Conservation (phyloP, 2,888 invertebrate genomes). For the Drosophila kanekoi region DNA sequence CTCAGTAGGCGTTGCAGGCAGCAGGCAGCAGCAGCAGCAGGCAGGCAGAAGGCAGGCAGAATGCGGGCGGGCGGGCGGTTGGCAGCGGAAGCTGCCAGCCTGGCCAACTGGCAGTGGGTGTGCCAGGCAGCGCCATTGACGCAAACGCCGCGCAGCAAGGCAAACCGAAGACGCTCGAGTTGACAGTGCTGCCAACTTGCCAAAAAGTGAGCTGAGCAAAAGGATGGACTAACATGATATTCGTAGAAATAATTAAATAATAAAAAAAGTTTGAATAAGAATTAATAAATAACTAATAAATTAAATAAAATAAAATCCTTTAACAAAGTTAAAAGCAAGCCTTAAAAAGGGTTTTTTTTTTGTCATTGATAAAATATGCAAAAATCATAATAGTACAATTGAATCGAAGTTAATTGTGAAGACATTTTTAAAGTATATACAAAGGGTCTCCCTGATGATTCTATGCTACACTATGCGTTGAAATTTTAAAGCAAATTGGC, state of each 20-base stretch:
- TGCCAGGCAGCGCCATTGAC: slow-evolving; percentile 51
- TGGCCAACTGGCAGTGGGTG: slow-evolving; percentile 47
- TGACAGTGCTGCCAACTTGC: slow-evolving; percentile 49
- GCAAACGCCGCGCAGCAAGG: slow-evolving; percentile 34
- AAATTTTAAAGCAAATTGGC: slow-evolving; percentile 16
- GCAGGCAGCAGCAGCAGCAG: slow-evolving; percentile 51
- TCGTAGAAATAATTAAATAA: too few relatives aligned
- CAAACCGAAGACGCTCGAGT: slow-evolving; percentile 32
- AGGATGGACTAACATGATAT: neutral
- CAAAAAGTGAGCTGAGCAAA: neutral
- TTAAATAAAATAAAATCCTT: too few relatives aligned
- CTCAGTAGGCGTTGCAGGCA: slow-evolving; percentile 65
- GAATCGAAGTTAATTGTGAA: too few relatives aligned
- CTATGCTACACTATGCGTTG: neutral
- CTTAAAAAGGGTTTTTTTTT: too few relatives aligned
- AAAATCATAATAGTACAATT: too few relatives aligned
- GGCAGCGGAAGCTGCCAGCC: slow-evolving; percentile 28
- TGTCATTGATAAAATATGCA: too few relatives aligned
- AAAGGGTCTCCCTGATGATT: neutral
- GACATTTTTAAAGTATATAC: too few relatives aligned
- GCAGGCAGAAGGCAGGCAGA: slow-evolving; percentile 8
- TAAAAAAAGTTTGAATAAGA: too few relatives aligned
- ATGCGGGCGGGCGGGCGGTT: slow-evolving; percentile 14
- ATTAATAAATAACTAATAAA: too few relatives aligned
- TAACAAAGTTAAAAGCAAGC: too few relatives aligned